Conservation (phyloP, 2,888 invertebrate genomes). For the Megastigmus dorsalis region DNA sequence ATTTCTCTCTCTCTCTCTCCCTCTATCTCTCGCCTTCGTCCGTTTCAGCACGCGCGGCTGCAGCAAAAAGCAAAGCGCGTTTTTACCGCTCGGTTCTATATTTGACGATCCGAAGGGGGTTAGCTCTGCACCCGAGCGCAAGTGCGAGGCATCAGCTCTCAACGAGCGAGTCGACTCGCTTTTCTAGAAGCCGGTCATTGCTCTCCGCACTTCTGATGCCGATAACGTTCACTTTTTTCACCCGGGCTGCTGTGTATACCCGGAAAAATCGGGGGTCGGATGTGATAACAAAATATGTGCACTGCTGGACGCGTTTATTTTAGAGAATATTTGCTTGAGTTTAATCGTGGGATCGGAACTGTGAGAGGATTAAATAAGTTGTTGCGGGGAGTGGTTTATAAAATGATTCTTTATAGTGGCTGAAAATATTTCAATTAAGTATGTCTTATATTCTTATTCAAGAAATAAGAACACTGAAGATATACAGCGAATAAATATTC, state of each 20-base stretch:
- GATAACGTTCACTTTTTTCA: slow-evolving; percentile 15
- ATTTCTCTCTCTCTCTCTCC: not conserved
- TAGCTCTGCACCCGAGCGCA: not conserved
- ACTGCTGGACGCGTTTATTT: too few species aligned
- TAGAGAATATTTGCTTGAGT: too few species aligned
- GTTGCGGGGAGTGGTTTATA: too few species aligned
- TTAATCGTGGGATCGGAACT: too few species aligned
- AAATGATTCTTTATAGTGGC: too few species aligned
- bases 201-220: not conserved
- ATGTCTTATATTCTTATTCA: too few species aligned
- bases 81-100: slow-evolving; percentile 46
- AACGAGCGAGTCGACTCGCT: slow-evolving; percentile 11
- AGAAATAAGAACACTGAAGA: too few species aligned
- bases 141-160: slow-evolving; percentile 8
- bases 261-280: slow-evolving; percentile 14
- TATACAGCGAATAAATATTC: too few species aligned
- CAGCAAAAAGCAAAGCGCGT: slow-evolving; percentile 31
- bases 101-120: slow-evolving; percentile 52
- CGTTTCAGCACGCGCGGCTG: not conserved
- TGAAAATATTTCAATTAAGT: too few species aligned
- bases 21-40: not conserved
- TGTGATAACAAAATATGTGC: not conserved
- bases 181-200: slow-evolving; percentile 46
- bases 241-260: slow-evolving; percentile 3
- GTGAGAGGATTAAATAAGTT: too few species aligned